Evolutionary conservation across 2,797 vertebrate species (phyloP), one percentile per base, ranked within the genome.

Genomic region (Nannoperca australis): DNA sequence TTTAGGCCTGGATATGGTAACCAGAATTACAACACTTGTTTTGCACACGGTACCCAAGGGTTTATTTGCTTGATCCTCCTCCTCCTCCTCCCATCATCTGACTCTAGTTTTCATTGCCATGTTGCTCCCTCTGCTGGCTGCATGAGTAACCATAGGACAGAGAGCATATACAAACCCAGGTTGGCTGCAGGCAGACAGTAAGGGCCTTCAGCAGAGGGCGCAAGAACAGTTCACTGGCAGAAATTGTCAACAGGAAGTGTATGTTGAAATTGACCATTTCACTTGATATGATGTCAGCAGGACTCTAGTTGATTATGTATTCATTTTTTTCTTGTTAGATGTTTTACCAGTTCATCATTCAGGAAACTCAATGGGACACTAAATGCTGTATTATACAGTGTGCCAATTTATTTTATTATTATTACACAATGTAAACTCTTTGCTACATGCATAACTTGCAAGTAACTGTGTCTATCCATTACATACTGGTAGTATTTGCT

Each of bases 11-110:
- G 51, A 79, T 72, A 76, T 82, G 85, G 66, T 83, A 73, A 89
- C 88, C 73, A 92, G 84, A 85, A 88, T 87, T 85, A 89, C 78
- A 81, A 70, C 86, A 91, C 88, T 92, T 87, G 87, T 85, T 94
- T 94, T 94, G 91, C 91, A 92, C 93, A 94, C 91, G 90, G 78
- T 79, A 93, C 92, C 76, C 36, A 80, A 74, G 78, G 79, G 73
- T 88, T 92, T 90, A 85, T 90, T 84, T 85, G 77, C 85, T 76
- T 68, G 65, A 87, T 87, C 69, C 82, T 89, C 81, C 92, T 87
- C 69, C 82, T 89, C 81, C 92, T 93, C 88, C 85, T 93, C 66
- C 68, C 83, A 60, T 93, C 83, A 70, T 94, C 70, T 92, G 89
- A 81, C 76, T 90, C 88, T 86, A 88, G 89, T 94, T 94, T 87